phyloP scores from a whole-genome alignment of 2,888 invertebrate species.

The Lasioglossum morio region DNA sequence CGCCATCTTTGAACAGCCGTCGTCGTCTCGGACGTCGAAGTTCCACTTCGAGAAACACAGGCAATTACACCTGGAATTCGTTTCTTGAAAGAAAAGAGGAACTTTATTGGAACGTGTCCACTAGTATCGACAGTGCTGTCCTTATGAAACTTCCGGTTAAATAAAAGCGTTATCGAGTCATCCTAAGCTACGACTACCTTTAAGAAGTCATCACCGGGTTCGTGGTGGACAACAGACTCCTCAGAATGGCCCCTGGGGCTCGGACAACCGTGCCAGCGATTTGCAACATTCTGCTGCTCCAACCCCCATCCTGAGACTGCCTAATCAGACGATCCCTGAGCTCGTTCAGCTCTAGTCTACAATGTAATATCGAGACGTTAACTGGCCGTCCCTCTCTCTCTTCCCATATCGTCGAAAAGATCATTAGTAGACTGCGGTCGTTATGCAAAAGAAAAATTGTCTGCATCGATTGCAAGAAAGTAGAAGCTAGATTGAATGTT shows the following conservation, averaged over 20 bases:
- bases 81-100: not conserved
- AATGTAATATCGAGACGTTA: not conserved
- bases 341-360: constrained; percentile 75
- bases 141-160: not conserved
- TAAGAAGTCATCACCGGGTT: constrained; percentile 65
- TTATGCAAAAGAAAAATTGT: too few species aligned
- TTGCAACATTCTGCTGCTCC: constrained; percentile 80
- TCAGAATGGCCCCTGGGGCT: constrained; percentile 79
- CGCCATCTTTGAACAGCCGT: not conserved
- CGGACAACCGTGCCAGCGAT: constrained; percentile 80
- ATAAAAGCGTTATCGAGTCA: not conserved
- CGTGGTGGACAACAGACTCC: constrained; percentile 75
- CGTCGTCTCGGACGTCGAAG: constrained; percentile 5
- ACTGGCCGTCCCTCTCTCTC: not conserved
- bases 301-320: constrained; percentile 77
- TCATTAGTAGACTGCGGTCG: not conserved
- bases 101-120: not conserved
- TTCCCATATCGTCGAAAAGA: not conserved
- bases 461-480: too few species aligned
- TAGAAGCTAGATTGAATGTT: too few species aligned
- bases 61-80: constrained; percentile 14
- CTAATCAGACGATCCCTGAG: constrained; percentile 75
- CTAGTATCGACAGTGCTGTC: too few species aligned
- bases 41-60: constrained; percentile 9
- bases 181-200: constrained; percentile 24